Evolutionary conservation across 2,797 vertebrate genomes (phyloP).

Genomic region (Arrhamphus sclerolepis): DNA sequence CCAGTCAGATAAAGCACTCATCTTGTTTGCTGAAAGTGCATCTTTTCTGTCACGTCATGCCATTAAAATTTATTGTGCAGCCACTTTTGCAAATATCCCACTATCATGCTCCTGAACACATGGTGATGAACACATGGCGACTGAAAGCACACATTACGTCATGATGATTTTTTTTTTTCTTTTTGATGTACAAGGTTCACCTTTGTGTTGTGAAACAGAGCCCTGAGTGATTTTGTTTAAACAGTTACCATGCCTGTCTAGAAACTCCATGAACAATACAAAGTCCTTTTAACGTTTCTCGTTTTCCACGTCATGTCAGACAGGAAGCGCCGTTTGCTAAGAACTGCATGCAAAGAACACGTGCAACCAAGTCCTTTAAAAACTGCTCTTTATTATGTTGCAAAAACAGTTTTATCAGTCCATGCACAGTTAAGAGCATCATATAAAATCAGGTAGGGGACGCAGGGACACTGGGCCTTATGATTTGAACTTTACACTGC

Average conservation of each 20-base stretch:
- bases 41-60: too few species aligned
- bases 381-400: neutral
- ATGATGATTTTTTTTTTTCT: too few species aligned
- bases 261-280: neutral
- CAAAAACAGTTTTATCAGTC: neutral
- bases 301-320: too few species aligned
- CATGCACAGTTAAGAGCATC: neutral
- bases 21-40: neutral
- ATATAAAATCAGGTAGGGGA: neutral
- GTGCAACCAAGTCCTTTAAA: neutral
- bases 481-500: slow-evolving; percentile 57
- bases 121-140: too few species aligned
- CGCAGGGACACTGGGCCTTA: neutral
- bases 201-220: slow-evolving; percentile 29
- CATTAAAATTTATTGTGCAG: too few species aligned
- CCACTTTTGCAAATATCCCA: too few species aligned
- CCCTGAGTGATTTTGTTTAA: neutral
- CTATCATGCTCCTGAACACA: slow-evolving; percentile 10
- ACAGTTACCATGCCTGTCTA: too few species aligned
- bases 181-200: slow-evolving; percentile 48
- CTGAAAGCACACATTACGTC: slow-evolving; percentile 2
- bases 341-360: too few species aligned
- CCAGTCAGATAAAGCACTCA: too few species aligned
- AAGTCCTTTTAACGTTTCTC: neutral
- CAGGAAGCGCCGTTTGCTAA: too few species aligned